Base-by-base conservation (phyloP, 2,797 vertebrate genomes). In the Strix occidentalis region DNA sequence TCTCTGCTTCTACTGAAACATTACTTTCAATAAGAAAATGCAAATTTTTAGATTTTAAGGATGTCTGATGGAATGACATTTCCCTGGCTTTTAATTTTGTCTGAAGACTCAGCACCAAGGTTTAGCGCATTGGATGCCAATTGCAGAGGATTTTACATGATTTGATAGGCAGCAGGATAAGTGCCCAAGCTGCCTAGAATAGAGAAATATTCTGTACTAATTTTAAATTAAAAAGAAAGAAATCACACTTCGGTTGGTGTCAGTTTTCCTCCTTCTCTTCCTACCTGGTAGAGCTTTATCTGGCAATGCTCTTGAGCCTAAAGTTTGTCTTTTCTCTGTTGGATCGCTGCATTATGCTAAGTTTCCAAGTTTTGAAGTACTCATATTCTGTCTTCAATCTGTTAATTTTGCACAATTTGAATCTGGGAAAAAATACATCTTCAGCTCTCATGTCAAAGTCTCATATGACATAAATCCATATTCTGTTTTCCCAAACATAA, bases 311-410 rank as follows among this genome's bases (percentile, higher is more conserved):
- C 18, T 84, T 61, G 37, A 92, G 74, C 74, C 43, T 81, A 21
- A 89, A 75, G 46, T 78, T 96, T 84, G 69, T 65, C 74, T 93
- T 90, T 95, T 94, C 50, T 92, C 69, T 90, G 76, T 74, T 91
- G 58, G 37, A 89, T 76, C 88, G 41, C 26, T 90, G 45, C 61
- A n/a, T 89, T 86, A 78, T 26, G 37, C 33, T 65, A 68, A 83
- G 6, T 64, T 93, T 90, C 77, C 50, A 72, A 29, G 39, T 84
- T 87, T 41, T 82, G 66, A 96, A 81, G 37, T 69, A 61, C 28
- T 85, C 26, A 26, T 70, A 48, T 75, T 70, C 87, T 53, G 20
- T 74, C 53, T 87, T 71, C 72, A 84, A 16, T 33, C 29, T 81
- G 76, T 80, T 78, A 86, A 71, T 78, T 93, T 93, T 94, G 23